Conservation (phyloP, 2,888 invertebrate genomes). For the Euplexia lucipara region DNA sequence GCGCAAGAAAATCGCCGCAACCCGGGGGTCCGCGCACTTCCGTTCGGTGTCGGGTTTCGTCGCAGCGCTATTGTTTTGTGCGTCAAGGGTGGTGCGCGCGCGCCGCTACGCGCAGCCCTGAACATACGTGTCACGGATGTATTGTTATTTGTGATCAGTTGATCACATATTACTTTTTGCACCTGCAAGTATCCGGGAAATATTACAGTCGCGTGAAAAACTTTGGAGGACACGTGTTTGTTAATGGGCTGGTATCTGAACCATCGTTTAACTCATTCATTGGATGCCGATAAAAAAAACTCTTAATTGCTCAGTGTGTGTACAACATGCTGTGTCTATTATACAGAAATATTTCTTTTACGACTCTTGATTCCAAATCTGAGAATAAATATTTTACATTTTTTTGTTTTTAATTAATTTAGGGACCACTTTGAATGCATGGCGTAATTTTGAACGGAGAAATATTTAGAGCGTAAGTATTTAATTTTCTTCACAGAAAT, state of each 20-base stretch:
- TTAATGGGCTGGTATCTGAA: constrained; percentile 50
- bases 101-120: constrained; percentile 53
- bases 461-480: constrained; percentile 8
- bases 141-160: constrained; percentile 58
- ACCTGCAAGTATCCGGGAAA: constrained; percentile 51
- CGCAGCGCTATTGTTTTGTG: constrained; percentile 80
- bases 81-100: constrained; percentile 79
- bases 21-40: constrained; percentile 88
- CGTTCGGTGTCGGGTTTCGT: constrained; percentile 87
- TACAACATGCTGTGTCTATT: constrained; percentile 57
- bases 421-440: constrained; percentile 18
- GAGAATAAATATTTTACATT: constrained; percentile 14
- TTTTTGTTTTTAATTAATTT: constrained; percentile 38
- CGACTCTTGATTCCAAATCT: constrained; percentile 15
- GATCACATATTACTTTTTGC: constrained; percentile 60
- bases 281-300: constrained; percentile 54
- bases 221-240: constrained; percentile 51
- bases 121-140: constrained; percentile 59
- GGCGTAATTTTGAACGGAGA: constrained; percentile 20
- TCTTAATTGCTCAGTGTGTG: constrained; percentile 40
- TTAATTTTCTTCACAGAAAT: constrained; percentile 36
- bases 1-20: constrained; percentile 88
- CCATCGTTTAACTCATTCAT: constrained; percentile 52
- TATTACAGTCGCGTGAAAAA: constrained; percentile 52
- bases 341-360: constrained; percentile 49